phyloP scores from a whole-genome alignment of 1,140 invertebrate species.

The Temnothorax longispinosus region DNA sequence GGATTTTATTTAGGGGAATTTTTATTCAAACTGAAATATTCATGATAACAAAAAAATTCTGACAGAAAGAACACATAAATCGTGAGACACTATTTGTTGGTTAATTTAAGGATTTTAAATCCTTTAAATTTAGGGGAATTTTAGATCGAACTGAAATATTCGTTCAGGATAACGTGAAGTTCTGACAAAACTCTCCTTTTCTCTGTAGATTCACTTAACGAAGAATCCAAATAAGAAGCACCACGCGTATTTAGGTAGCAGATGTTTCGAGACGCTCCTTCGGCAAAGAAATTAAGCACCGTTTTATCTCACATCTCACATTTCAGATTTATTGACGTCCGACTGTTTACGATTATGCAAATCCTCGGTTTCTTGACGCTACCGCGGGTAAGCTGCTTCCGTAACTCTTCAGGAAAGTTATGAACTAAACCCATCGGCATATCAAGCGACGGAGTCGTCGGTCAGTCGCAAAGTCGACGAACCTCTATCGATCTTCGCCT shows the following conservation, averaged over 20 bases:
- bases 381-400: slow-evolving; percentile 27
- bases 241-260: no score
- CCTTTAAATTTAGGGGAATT: no score
- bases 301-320: not conserved
- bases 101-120: no score
- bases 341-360: slow-evolving; percentile 50
- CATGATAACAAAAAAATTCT: no score
- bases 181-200: no score
- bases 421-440: slow-evolving; percentile 37
- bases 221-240: not conserved
- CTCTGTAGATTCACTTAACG: not conserved
- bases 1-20: no score
- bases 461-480: slow-evolving; percentile 77
- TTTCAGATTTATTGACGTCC: slow-evolving; percentile 15
- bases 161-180: no score
- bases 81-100: no score
- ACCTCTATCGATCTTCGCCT: slow-evolving; percentile 77
- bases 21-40: no score
- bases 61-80: no score
- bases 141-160: no score
- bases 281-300: not conserved
- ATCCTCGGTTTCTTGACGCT: slow-evolving; percentile 31
- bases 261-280: not conserved
- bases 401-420: slow-evolving; percentile 13
- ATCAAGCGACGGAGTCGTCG: slow-evolving; percentile 37